These are phyloP conservation scores for Perithous albicinctus DNA, from an alignment of 2,888 invertebrate genomes.

Conservation along the genomic window DNA sequence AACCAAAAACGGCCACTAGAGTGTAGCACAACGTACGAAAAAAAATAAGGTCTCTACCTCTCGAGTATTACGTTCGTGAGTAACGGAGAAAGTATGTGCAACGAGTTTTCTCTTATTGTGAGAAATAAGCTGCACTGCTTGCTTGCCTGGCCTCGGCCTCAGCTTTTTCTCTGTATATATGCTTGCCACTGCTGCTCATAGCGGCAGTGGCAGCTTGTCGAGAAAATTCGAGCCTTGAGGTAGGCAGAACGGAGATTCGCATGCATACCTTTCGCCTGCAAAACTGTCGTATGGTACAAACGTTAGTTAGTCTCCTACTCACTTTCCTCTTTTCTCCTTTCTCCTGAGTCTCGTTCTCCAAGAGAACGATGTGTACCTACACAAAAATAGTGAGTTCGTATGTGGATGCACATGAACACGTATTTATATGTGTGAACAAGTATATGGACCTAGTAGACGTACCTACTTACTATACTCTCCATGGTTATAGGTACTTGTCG, in stretches of 20 bases:
- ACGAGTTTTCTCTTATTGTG: constrained; percentile 77
- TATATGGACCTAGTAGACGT: constrained; percentile 16
- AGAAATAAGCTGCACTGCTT: constrained; percentile 75
- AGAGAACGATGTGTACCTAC: constrained; percentile 9
- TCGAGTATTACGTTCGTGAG: constrained; percentile 37
- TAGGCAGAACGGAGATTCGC: constrained; percentile 62
- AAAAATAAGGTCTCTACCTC: constrained; percentile 25
- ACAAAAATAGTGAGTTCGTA: background rate
- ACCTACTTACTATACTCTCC: constrained; percentile 34
- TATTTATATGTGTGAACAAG: background rate
- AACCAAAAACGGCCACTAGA: constrained; percentile 11
- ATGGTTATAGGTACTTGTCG: constrained; percentile 52
- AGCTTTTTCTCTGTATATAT: constrained; percentile 8
- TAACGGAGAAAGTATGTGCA: constrained; percentile 55
- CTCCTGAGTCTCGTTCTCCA: constrained; percentile 1
- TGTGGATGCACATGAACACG: constrained; percentile 19
- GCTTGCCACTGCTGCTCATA: constrained; percentile 20
- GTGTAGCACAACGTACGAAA: constrained; percentile 42
- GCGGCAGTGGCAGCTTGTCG: constrained; percentile 54
- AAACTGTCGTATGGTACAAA: constrained; percentile 34
- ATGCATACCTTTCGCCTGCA: constrained; percentile 15
- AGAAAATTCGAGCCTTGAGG: constrained; percentile 78
- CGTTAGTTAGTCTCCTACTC: constrained; percentile 39
- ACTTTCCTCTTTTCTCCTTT: constrained; percentile 33
- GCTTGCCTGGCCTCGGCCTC: constrained; percentile 53